Evolutionary conservation across 2,113 vertebrate genomes (phyloP).

Genomic region (Corapipo altera): DNA sequence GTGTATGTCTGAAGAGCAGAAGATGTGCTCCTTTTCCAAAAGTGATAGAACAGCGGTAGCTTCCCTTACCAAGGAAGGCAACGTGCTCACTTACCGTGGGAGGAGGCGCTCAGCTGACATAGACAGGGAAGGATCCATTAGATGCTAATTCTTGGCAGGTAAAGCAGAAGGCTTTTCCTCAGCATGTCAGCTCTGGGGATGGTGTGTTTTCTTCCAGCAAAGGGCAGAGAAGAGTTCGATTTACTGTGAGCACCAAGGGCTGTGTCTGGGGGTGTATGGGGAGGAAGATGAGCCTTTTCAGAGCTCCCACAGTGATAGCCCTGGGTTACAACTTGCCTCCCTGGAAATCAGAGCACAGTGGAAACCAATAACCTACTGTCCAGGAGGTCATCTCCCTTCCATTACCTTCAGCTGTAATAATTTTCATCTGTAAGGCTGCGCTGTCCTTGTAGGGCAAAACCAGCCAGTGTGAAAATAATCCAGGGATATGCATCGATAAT

Average conservation of each 20-base stretch:
- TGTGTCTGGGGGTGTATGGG: accelerated
- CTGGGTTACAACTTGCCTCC: background rate
- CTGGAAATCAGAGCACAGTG: background rate
- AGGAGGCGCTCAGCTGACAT: background rate
- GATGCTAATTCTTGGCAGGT: background rate
- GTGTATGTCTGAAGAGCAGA: background rate
- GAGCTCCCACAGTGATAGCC: background rate
- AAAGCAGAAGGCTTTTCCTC: background rate
- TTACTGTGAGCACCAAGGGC: background rate
- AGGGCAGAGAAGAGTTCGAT: background rate
- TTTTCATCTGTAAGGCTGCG: background rate
- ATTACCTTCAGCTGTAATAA: background rate
- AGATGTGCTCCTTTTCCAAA: background rate
- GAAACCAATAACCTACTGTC: background rate
- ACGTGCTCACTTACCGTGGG: background rate
- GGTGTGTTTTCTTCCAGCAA: background rate
- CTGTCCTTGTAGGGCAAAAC: background rate
- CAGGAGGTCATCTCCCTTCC: background rate
- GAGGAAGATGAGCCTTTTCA: background rate
- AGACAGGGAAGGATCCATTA: background rate
- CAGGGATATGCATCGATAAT: background rate
- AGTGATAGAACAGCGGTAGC: background rate
- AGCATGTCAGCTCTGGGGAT: background rate
- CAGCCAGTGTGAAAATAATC: background rate
- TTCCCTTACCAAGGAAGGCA: background rate